These are phyloP conservation scores for Creontiades dilutus DNA, from an alignment of 2,888 invertebrate species.

Conservation along the genomic window DNA sequence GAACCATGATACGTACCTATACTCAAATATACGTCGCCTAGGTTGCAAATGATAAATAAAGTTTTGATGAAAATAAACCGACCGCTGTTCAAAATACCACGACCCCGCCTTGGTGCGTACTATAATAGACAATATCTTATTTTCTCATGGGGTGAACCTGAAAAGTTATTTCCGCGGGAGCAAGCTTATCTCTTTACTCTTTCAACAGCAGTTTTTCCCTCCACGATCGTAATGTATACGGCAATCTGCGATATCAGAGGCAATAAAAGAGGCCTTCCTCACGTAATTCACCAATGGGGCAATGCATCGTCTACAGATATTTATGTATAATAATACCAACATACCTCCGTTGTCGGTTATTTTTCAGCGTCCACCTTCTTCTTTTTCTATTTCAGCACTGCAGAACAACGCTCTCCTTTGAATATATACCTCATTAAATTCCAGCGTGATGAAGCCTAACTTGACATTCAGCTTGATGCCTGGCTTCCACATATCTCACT, in stretches of 20 bases:
- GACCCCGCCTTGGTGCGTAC: background rate
- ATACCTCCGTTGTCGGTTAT: no score
- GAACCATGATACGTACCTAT: no score
- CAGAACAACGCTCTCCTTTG: no score
- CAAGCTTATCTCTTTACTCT: slow-evolving; percentile 40
- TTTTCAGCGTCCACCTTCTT: no score
- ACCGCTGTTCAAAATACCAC: background rate
- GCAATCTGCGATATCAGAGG: slow-evolving; percentile 43
- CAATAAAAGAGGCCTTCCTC: slow-evolving; percentile 44
- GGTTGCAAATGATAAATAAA: background rate
- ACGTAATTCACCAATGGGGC: slow-evolving; percentile 39
- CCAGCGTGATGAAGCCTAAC: no score
- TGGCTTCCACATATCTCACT: no score
- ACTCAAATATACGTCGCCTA: background rate
- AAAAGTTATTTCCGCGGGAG: slow-evolving; percentile 6
- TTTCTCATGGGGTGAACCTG: slow-evolving; percentile 28
- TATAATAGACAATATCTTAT: slow-evolving; percentile 30
- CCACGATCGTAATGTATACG: slow-evolving; percentile 47
- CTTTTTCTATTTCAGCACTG: no score
- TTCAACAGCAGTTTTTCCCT: slow-evolving; percentile 21
- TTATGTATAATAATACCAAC: background rate
- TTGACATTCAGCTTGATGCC: no score
- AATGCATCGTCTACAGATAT: slow-evolving; percentile 8
- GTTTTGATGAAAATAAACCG: background rate
- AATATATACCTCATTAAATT: no score